Percentiles rank a stretch among this genome's conserved stretches.
phyloP scores from a whole-genome alignment of 2,113 vertebrate species.

The Orthonyx spaldingii region DNA sequence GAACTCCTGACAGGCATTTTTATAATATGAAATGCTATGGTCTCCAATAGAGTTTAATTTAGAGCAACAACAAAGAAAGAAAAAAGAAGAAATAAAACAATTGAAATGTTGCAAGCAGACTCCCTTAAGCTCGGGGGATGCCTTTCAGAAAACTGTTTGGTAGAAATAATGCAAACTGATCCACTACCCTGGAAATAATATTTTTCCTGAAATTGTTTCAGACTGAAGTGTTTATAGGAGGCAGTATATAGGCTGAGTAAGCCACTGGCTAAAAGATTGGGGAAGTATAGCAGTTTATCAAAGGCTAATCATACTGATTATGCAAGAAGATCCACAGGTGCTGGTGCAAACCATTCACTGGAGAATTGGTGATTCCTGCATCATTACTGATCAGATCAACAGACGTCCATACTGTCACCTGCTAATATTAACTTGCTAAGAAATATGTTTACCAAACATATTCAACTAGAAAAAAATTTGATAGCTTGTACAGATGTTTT shows the following conservation, averaged over 20 bases:
- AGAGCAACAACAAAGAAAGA: constrained; percentile 30
- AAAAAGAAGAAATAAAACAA: constrained; percentile 23
- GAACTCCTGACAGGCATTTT: constrained; percentile 48
- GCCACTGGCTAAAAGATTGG: background rate
- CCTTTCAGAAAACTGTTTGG: background rate
- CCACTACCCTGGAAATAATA: background rate
- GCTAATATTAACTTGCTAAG: background rate
- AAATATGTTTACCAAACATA: background rate
- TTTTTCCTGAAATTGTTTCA: constrained; percentile 23
- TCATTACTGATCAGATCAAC: background rate
- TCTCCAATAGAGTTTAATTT: constrained; percentile 48
- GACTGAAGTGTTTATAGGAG: constrained; percentile 14
- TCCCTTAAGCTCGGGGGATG: background rate
- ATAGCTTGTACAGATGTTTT: background rate
- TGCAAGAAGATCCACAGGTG: background rate
- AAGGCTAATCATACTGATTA: background rate
- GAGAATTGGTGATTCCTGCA: background rate
- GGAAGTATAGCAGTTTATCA: background rate
- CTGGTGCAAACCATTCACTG: background rate
- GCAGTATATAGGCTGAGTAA: background rate
- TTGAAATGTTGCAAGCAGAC: background rate
- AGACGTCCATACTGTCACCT: background rate
- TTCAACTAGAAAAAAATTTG: background rate
- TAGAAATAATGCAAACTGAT: constrained; percentile 10
- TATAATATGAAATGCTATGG: constrained; percentile 20